Base-by-base conservation (phyloP, 2,888 invertebrate genomes). In the Drosophila antonietae region DNA sequence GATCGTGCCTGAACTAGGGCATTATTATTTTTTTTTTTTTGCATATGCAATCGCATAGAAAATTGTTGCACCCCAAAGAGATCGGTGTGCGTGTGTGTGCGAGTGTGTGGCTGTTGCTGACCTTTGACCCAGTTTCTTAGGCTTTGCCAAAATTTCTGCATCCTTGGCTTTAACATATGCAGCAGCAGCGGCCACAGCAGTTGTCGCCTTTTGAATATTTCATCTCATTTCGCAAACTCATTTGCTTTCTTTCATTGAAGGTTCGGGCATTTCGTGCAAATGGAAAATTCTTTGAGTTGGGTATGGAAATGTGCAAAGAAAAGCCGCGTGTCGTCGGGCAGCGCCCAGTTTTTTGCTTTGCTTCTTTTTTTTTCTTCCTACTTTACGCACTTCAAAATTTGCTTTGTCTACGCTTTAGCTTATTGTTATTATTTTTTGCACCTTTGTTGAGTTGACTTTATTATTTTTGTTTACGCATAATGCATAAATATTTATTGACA, bases 401-500 rank as follows among this genome's bases (percentile, higher is more conserved):
- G 57, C 60, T 75, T 82, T 83, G 51, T 70, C 73, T 66, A 46
- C 33, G 4, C 20, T 58, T 61, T 60, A 47, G 18, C 44, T 20
- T 57, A 57, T 44, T 31, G 47, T 57, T 61, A 51, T 18, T 49
- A 33, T 57, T 63, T 65, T 69, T 60, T 35, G 52, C 68, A 51
- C 61, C 69, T 82, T 73, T 78, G 58, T 61, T 39, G 47, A 73
- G 57, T 80, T 86, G 87, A 87, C 87, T 88, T 88, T 76, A 76
- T 81, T 81, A 80, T 87, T 85, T 83, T 83, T 80, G 78, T 78
- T 81, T 78, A 63, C 66, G 67, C 71, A 74, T 71, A 65, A 66
- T 73, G 75, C 75, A 76, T 75, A 81, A 87, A 87, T 87, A 79
- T 83, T 82, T 83, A 84, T 83, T 87, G 87, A 88, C 89, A 87